Evolutionary conservation across 2,797 vertebrate species (phyloP), one percentile per base, ranked within the genome.

Genomic region (Masticophis lateralis): DNA sequence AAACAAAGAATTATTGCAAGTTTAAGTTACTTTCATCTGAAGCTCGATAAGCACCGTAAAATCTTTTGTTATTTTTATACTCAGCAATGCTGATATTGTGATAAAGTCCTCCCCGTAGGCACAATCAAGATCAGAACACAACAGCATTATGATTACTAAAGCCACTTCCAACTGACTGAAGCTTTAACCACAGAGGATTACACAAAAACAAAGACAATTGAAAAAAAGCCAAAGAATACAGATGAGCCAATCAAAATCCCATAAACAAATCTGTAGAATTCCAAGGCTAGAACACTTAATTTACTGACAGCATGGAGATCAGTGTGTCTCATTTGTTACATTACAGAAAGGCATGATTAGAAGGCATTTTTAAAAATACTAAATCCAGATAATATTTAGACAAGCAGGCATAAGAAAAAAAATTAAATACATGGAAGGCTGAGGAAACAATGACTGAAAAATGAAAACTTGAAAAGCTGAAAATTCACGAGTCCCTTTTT

Each of bases 341-440:
- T 90, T 93, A 51, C 74, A 60, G 92, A 11, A 92, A 20, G 83
- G 92, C 94, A 6, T 90, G 92, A 94, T 92, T 91, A 92, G 91
- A 94, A 87, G 43, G 11, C 91, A 87, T 86, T 79, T 11, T 74
- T 91, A 91, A 95, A 60, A 96, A 56, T 86, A 87, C 47, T 91
- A 91, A 95, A 94, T 92, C 93, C 53, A 92, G 87, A 94, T 94
- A 66, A 55, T 93, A 57, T 53, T 88, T 90, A 51, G 9, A 94
- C 93, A 83, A 88, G 53, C 27, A 87, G 92, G 94, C 92, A 93
- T 94, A 14, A 18, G 94, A 94, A 95, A 94, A 96, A 95, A 94
- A 96, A 90, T 51, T 88, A 94, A 92, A 92, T 6, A 88, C 90
- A 32, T 6, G 93, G 92, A 88, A 94, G 88, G 51, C 18, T 95